Evolutionary conservation across 2,113 vertebrate genomes (phyloP), one percentile per base, ranked within the genome.

Genomic region (Xerus inauris): DNA sequence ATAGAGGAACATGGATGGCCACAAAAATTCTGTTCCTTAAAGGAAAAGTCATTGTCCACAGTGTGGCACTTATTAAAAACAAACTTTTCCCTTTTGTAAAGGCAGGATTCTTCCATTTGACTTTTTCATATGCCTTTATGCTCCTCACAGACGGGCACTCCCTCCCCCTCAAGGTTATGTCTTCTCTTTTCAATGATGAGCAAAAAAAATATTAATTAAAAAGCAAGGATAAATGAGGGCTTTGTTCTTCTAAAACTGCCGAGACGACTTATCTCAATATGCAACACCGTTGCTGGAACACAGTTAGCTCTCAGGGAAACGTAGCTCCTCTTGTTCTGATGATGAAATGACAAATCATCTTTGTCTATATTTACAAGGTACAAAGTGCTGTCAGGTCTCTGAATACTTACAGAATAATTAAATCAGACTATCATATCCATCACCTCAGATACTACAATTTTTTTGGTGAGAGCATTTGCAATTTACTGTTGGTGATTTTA

Each of bases 21-120:
- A 95, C 30, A 87, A 71, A 86, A 62, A 59, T 62, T 84, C 57
- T 82, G 38, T 45, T 80, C 49, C 67, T 73, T 89, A 72, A 92
- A 85, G 64, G 84, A 64, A 86, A 94, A 89, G n/a, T 32, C n/a
- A 47, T 40, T 57, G 38, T 57, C n/a, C 71, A 89, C 13, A 49
- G 32, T 54, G 62, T 3, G 28, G 6, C 14, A 57, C 57, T 95
- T 84, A n/a, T n/a, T 89, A 82, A 69, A 73, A 97, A 30, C 40
- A 91, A 42, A 26, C 32, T 88, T 79, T 54, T 49, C 40, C 49
- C 22, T 47, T 85, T 76, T 51, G 30, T 84, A 65, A 94, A 86
- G 5, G 45, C 22, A 84, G n/a, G 14, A 54, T 49, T 88, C 40
- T 71, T 81, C 75, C 49, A 45, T 54, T 13, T 96, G 73, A 77